phyloP scores from a whole-genome alignment of 2,113 vertebrate genomes.

The Lophius piscatorius region DNA sequence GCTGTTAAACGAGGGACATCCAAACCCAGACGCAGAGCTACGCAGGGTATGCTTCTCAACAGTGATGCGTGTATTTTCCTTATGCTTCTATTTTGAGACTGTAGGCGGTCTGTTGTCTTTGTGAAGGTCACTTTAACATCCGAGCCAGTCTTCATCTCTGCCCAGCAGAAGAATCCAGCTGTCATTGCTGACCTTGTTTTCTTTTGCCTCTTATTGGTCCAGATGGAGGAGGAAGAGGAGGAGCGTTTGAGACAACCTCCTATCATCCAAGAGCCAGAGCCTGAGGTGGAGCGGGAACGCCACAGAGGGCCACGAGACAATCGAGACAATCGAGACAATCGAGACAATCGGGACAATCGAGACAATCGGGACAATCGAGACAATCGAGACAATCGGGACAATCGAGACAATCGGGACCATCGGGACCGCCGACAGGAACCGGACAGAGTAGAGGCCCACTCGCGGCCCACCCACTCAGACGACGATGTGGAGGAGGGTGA shows the following conservation, averaged over 20 bases:
- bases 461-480: constrained; percentile 80
- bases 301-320: constrained; percentile 66
- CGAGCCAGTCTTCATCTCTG: constrained; percentile 31
- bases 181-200: constrained; percentile 29
- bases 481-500: constrained; percentile 91
- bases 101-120: constrained; percentile 39
- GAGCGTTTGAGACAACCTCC: constrained; percentile 93
- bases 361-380: constrained; percentile 85
- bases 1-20: constrained; percentile 96
- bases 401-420: constrained; percentile 69
- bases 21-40: constrained; percentile 96
- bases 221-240: constrained; percentile 98
- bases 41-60: constrained; percentile 85
- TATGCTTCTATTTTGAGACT: constrained; percentile 2
- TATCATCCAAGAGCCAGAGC: constrained; percentile 90
- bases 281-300: constrained; percentile 89
- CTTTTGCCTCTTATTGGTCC: constrained; percentile 48
- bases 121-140: constrained; percentile 73
- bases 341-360: too few relatives aligned
- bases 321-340: too few relatives aligned
- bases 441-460: constrained; percentile 75
- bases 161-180: constrained; percentile 31
- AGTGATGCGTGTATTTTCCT: constrained; percentile 13
- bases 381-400: constrained; percentile 83
- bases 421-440: constrained; percentile 86